Percentiles rank a stretch among this genome's conserved stretches.
phyloP scores from a whole-genome alignment of 2,888 invertebrate species.

The Suillia variegata region DNA sequence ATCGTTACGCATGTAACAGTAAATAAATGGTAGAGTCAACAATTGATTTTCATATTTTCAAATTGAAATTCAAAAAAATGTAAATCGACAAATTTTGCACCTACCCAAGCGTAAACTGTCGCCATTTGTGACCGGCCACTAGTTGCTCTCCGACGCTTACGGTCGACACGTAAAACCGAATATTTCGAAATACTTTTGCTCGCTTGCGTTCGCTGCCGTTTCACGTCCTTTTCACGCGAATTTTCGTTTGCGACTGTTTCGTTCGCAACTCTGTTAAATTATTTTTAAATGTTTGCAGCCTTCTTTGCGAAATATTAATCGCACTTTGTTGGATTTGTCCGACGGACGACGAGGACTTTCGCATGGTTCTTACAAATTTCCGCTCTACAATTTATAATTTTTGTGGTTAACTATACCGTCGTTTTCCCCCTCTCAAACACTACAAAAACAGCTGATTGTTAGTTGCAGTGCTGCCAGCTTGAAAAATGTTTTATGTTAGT shows the following conservation, averaged over 20 bases:
- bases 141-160: conserved; percentile 24
- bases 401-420: conserved; percentile 12
- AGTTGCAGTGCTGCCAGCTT: too few species aligned
- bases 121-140: conserved; percentile 38
- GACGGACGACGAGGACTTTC: background rate
- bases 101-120: conserved; percentile 62
- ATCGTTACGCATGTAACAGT: background rate
- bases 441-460: conserved; percentile 2
- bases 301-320: background rate
- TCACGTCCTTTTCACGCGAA: conserved; percentile 2
- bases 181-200: too few species aligned
- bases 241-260: conserved; percentile 13
- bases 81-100: conserved; percentile 2
- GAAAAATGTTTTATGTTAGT: too few species aligned
- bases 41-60: conserved; percentile 28
- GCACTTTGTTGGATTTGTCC: background rate
- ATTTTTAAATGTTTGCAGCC: conserved; percentile 12
- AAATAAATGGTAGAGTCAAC: conserved; percentile 3
- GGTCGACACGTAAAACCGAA: conserved; percentile 7
- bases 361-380: background rate
- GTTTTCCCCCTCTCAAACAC: conserved; percentile 1
- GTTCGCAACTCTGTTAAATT: background rate
- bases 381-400: background rate
- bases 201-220: too few species aligned
- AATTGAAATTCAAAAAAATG: conserved; percentile 21